These are phyloP conservation scores for Sclerodermus sp. DNA, from an alignment of 2,888 invertebrate genomes.

Conservation along the genomic window DNA sequence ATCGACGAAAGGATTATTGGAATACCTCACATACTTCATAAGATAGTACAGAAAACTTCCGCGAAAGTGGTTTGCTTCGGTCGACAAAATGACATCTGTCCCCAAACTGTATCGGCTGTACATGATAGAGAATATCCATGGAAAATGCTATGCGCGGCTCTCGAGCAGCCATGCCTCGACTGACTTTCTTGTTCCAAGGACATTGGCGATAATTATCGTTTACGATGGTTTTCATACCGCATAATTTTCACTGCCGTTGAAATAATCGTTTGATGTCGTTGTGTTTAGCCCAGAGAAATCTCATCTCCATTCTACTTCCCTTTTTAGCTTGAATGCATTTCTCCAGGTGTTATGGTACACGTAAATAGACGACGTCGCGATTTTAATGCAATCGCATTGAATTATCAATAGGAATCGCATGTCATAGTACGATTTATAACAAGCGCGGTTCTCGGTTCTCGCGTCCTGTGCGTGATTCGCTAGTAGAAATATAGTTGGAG, in stretches of 20 bases:
- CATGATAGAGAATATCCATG: no score
- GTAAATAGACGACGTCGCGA: background rate
- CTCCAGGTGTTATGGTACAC: no score
- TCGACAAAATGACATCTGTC: slow-evolving; percentile 16
- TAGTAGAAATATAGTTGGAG: slow-evolving; percentile 24
- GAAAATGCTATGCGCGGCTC: no score
- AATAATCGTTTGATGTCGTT: background rate
- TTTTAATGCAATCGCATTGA: background rate
- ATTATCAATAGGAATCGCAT: background rate
- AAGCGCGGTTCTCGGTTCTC: slow-evolving; percentile 5
- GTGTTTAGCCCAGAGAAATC: no score
- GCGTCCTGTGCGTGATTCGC: slow-evolving; percentile 15
- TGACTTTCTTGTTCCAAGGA: slow-evolving; percentile 28
- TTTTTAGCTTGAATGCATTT: no score
- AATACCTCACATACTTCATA: slow-evolving; percentile 38
- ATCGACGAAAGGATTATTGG: slow-evolving; percentile 38
- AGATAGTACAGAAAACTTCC: slow-evolving; percentile 35
- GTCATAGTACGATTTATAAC: slow-evolving; percentile 5
- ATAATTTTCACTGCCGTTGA: background rate
- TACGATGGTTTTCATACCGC: background rate
- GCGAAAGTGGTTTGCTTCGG: slow-evolving; percentile 36
- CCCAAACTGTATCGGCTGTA: no score
- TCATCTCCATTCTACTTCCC: no score
- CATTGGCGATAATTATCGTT: slow-evolving; percentile 3
- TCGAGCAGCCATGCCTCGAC: no score